Evolutionary conservation across 1,140 invertebrate genomes (phyloP).

Genomic region (Lepidurus packardi): DNA sequence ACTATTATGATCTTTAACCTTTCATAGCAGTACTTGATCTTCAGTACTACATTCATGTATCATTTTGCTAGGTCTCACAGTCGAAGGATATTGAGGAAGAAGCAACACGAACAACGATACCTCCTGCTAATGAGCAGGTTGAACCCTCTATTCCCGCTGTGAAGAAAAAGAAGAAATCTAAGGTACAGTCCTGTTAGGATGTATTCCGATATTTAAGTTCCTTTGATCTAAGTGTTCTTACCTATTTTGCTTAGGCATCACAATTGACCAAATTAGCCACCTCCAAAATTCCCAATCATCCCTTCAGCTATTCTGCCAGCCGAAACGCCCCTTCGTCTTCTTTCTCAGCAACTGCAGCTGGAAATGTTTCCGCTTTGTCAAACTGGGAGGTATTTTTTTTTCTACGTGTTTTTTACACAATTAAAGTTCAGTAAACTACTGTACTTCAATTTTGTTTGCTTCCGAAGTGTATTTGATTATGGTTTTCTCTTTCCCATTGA

Average conservation of each 20-base stretch:
- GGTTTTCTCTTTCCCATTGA: background rate
- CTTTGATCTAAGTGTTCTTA: background rate
- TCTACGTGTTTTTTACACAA: background rate
- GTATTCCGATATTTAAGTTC: background rate
- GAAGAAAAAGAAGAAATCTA: background rate
- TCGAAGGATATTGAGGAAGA: background rate
- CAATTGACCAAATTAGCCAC: background rate
- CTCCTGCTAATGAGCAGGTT: background rate
- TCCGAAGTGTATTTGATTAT: background rate
- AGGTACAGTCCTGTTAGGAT: background rate
- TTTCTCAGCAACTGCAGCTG: background rate
- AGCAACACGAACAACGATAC: background rate
- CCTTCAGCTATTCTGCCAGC: background rate
- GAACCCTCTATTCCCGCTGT: background rate
- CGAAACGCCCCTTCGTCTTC: background rate
- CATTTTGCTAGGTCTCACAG: background rate
- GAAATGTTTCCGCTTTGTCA: background rate
- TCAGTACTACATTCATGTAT: background rate
- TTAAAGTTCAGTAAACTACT: background rate
- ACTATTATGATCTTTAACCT: background rate
- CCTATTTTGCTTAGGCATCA: background rate
- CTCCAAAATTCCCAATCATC: background rate
- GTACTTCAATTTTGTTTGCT: background rate
- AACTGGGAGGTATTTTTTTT: background rate
- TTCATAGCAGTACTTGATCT: too few relatives aligned